phyloP scores from a whole-genome alignment of 2,113 vertebrate species.

The Myotis yumanensis region DNA sequence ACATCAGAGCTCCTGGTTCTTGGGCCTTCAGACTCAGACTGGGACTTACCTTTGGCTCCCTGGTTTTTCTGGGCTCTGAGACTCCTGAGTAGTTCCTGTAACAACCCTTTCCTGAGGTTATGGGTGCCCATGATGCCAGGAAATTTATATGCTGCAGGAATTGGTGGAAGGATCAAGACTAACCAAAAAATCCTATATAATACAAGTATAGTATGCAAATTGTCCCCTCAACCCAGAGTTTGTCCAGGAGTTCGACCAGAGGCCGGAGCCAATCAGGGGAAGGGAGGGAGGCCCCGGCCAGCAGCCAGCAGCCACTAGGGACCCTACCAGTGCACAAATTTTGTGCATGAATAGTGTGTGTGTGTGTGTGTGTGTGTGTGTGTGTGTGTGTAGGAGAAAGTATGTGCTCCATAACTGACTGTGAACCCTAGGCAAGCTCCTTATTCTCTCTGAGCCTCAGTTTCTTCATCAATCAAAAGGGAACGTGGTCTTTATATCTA shows the following conservation, averaged over 20 bases:
- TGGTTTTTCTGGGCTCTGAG: background rate
- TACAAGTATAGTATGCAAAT: too few relatives aligned
- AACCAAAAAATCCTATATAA: background rate
- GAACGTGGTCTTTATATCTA: background rate
- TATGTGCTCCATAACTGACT: background rate
- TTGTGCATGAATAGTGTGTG: too few relatives aligned
- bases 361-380: too few relatives aligned
- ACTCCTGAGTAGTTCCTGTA: too few relatives aligned
- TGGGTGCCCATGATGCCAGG: background rate
- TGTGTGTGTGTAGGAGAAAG: too few relatives aligned
- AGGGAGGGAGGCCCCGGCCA: too few relatives aligned
- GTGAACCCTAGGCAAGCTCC: accelerated
- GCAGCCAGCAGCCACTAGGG: too few relatives aligned
- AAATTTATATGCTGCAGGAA: background rate
- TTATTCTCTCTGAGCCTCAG: background rate
- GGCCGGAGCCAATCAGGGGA: too few relatives aligned
- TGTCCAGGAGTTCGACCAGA: too few relatives aligned
- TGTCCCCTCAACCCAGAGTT: too few relatives aligned
- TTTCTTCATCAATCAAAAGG: background rate
- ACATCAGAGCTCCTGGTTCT: background rate
- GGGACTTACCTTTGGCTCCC: background rate
- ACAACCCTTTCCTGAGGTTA: background rate
- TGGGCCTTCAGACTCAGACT: background rate
- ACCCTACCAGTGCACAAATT: too few relatives aligned
- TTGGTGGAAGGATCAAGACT: background rate